These are phyloP conservation scores for Drosophila barbarae DNA, from an alignment of 2,888 invertebrate species.

Conservation along the genomic window DNA sequence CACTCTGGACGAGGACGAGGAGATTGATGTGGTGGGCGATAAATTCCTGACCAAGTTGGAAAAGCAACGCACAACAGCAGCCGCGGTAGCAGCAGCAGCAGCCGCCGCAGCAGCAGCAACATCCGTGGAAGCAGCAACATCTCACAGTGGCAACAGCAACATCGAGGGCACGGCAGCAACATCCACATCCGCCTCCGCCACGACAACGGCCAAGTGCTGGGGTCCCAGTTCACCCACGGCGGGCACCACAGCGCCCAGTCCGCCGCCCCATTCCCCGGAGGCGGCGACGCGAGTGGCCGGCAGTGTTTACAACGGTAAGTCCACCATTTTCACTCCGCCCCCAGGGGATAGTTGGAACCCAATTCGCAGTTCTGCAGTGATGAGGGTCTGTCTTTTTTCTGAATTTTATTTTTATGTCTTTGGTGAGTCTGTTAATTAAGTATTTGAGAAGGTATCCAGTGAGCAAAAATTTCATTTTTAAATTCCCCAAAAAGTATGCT, in stretches of 20 bases:
- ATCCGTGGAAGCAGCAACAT: slow-evolving; percentile 69
- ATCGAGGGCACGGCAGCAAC: slow-evolving; percentile 57
- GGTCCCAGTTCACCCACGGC: slow-evolving; percentile 88
- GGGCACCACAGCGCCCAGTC: slow-evolving; percentile 87
- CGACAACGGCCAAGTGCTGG: slow-evolving; percentile 83
- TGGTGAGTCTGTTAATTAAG: too few relatives aligned
- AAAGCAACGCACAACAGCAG: slow-evolving; percentile 62
- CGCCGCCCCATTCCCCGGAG: slow-evolving; percentile 84
- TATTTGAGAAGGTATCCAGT: not conserved
- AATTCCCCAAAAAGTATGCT: too few relatives aligned
- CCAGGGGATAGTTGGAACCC: not conserved
- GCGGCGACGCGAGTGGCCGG: slow-evolving; percentile 84
- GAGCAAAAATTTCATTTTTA: too few relatives aligned
- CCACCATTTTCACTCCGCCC: not conserved
- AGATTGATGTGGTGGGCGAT: slow-evolving; percentile 93
- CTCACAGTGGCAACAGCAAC: slow-evolving; percentile 38
- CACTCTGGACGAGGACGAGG: slow-evolving; percentile 85
- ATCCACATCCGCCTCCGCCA: slow-evolving; percentile 56
- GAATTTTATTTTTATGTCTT: too few relatives aligned
- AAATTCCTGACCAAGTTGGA: slow-evolving; percentile 80
- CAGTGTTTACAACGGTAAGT: slow-evolving; percentile 87
- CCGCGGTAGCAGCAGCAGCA: slow-evolving; percentile 33
- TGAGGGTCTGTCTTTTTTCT: not conserved
- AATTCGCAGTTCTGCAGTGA: not conserved
- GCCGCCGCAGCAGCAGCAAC: slow-evolving; percentile 46